Evolutionary conservation across 1,140 invertebrate species (phyloP).

Genomic region (Ceratosolen solmsi): DNA sequence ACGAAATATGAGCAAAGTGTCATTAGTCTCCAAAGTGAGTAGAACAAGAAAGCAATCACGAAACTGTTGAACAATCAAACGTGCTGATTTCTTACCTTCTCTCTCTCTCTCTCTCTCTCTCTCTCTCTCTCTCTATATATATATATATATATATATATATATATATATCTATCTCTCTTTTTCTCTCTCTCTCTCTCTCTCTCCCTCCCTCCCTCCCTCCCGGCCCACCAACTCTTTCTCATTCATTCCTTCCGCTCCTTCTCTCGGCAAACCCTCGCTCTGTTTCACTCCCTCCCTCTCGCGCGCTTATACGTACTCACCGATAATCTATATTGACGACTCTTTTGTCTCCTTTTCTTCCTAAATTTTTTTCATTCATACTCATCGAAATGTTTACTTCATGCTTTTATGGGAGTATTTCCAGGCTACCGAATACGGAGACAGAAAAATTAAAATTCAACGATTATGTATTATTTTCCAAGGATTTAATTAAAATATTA

Average conservation of each 20-base stretch:
- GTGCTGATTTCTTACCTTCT: slow-evolving; percentile 21
- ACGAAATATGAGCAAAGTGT: slow-evolving; percentile 18
- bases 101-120: background rate
- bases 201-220: background rate
- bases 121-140: background rate
- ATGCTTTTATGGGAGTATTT: slow-evolving; percentile 24
- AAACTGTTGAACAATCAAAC: slow-evolving; percentile 44
- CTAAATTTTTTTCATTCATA: background rate
- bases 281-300: too few relatives aligned
- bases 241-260: too few relatives aligned
- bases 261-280: too few relatives aligned
- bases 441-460: slow-evolving; percentile 1
- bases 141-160: too few relatives aligned
- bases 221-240: too few relatives aligned
- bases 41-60: slow-evolving; percentile 32
- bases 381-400: background rate
- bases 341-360: too few relatives aligned
- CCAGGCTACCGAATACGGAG: background rate
- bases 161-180: background rate
- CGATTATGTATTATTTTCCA: too few relatives aligned
- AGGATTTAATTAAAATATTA: too few relatives aligned
- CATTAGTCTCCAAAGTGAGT: slow-evolving; percentile 14
- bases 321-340: too few relatives aligned
- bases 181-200: background rate
- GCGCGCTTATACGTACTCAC: too few relatives aligned